Percentiles rank a stretch among this genome's conserved stretches.
These are phyloP conservation scores for Drosophila sucinea DNA, from an alignment of 1,140 invertebrate genomes.

Conservation along the genomic window DNA sequence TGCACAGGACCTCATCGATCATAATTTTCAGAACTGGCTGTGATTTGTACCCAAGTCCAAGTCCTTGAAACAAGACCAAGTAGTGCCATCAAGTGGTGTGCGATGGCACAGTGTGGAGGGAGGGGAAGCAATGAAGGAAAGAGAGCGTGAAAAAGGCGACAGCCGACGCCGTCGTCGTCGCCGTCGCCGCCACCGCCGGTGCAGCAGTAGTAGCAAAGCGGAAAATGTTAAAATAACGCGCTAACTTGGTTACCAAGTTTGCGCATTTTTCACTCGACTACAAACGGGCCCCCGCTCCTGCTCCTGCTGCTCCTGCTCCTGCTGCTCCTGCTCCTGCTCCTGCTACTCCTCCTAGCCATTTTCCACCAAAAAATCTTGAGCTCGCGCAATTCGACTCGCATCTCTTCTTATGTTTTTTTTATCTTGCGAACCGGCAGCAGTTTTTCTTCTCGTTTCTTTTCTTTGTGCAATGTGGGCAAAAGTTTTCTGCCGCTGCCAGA, in stretches of 20 bases:
- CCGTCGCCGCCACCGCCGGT: background rate
- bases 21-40: conserved; percentile 71
- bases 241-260: conserved; percentile 82
- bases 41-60: conserved; percentile 68
- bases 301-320: background rate
- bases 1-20: conserved; percentile 69
- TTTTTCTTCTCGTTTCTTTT: conserved; percentile 42
- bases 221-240: conserved; percentile 82
- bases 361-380: conserved; percentile 18
- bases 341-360: background rate
- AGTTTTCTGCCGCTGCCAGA: conserved; percentile 73
- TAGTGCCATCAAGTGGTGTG: background rate
- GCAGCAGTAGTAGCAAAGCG: conserved; percentile 59
- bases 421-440: conserved; percentile 19
- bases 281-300: background rate
- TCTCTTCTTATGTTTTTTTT: conserved; percentile 14
- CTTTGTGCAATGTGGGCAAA: conserved; percentile 80
- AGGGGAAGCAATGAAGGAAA: background rate
- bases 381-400: conserved; percentile 49
- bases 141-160: conserved; percentile 54
- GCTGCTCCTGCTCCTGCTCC: background rate
- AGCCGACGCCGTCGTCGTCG: conserved; percentile 27
- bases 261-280: conserved; percentile 65
- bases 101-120: conserved; percentile 7
- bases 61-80: conserved; percentile 59